phyloP scores from a whole-genome alignment of 2,797 vertebrate species.

The Eleutherodactylus coqui region DNA sequence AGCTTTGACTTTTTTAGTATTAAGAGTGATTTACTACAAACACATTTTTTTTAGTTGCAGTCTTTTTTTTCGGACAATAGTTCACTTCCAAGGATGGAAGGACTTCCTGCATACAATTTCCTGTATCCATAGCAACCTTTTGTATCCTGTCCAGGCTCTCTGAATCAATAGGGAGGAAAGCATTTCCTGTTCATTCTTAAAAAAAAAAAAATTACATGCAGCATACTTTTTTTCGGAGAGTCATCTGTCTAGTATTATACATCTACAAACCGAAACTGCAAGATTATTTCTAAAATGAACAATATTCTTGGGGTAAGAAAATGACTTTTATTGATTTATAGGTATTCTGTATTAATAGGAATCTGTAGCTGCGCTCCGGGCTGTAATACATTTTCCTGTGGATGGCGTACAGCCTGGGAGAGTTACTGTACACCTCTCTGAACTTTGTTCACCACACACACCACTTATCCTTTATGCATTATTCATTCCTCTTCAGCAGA shows the following conservation, averaged over 20 bases:
- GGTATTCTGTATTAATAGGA: neutral
- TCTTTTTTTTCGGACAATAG: conserved; percentile 76
- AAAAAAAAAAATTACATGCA: neutral
- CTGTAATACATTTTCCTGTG: neutral
- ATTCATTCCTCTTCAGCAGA: too few species aligned
- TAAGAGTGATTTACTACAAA: neutral
- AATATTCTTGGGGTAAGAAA: conserved; percentile 74
- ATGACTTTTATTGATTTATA: conserved; percentile 6
- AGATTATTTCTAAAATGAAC: conserved; percentile 66
- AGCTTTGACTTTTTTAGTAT: too few species aligned
- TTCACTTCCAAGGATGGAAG: conserved; percentile 78
- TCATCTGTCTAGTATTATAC: neutral
- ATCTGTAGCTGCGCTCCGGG: neutral
- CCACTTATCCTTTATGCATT: neutral
- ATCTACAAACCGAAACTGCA: conserved; percentile 18
- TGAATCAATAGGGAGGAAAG: conserved; percentile 70
- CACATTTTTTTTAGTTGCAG: conserved; percentile 55
- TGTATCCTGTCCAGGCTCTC: conserved; percentile 69
- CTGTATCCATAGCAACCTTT: conserved; percentile 83
- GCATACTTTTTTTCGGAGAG: neutral
- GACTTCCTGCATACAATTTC: conserved; percentile 80
- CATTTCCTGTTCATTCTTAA: conserved; percentile 74
- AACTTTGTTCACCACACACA: neutral
- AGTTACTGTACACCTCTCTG: neutral
- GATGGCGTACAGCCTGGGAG: neutral